Percentiles rank a stretch among this genome's conserved stretches.
phyloP scores from a whole-genome alignment of 1,140 invertebrate genomes.

The Subanguina moxae region DNA sequence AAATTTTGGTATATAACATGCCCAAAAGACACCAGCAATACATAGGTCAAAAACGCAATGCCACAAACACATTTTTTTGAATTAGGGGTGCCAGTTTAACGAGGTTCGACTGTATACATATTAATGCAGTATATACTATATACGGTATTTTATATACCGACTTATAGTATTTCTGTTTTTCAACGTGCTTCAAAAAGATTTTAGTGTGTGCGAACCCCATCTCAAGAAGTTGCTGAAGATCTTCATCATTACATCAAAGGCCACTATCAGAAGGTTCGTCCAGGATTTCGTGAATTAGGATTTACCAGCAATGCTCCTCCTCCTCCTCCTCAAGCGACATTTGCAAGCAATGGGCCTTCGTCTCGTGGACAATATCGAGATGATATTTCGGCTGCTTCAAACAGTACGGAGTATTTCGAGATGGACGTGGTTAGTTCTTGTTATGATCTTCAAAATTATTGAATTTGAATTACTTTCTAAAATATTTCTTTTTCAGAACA shows the following conservation, averaged over 20 bases:
- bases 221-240: conserved; percentile 54
- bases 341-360: conserved; percentile 2
- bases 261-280: conserved; percentile 51
- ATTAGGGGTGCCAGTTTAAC: too few species aligned
- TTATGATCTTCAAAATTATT: too few species aligned
- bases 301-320: too few species aligned
- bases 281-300: conserved; percentile 33
- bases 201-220: conserved; percentile 53
- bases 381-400: conserved; percentile 24
- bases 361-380: conserved; percentile 32
- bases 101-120: too few species aligned
- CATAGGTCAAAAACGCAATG: too few species aligned
- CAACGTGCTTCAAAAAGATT: conserved; percentile 29
- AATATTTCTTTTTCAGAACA: conserved; percentile 49
- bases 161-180: conserved; percentile 14
- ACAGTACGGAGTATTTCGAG: conserved; percentile 41
- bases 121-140: background rate
- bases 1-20: too few species aligned
- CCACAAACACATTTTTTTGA: too few species aligned
- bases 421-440: conserved; percentile 40
- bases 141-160: background rate
- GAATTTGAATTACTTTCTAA: too few species aligned
- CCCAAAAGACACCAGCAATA: too few species aligned
- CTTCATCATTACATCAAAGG: conserved; percentile 46
- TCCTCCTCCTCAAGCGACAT: background rate